A percentile compares a stretch with the other conserved stretches of the same genome.
Evolutionary conservation across 2,888 invertebrate genomes (phyloP).

Genomic region (Heliconius hortense): DNA sequence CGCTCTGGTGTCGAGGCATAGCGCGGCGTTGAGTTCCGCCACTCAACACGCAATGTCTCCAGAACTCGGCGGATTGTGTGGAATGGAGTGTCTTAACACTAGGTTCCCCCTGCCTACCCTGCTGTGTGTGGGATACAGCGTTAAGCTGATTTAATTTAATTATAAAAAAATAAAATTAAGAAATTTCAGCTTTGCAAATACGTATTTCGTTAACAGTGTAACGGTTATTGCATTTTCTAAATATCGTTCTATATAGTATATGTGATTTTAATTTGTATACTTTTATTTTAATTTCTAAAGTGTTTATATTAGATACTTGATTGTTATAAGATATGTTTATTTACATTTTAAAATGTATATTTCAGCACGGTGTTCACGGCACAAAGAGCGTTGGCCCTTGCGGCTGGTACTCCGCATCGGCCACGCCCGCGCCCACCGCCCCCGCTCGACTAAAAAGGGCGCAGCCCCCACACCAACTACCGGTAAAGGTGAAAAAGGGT

Average conservation of each 20-base stretch:
- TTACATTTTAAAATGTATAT: slow-evolving; percentile 37
- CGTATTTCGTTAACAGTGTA: no score
- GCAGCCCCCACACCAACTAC: slow-evolving; percentile 73
- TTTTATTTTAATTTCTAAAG: not conserved
- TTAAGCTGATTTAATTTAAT: not conserved
- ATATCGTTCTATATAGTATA: no score
- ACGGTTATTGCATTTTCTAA: no score
- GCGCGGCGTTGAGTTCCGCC: no score
- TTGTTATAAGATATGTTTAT: not conserved
- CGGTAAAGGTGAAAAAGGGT: slow-evolving; percentile 51
- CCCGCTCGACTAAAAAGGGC: slow-evolving; percentile 74
- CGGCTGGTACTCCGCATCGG: slow-evolving; percentile 79
- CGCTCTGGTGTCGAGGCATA: no score
- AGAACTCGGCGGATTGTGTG: no score
- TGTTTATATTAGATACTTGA: not conserved
- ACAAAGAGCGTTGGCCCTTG: slow-evolving; percentile 75
- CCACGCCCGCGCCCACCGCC: slow-evolving; percentile 74
- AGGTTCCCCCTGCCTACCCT: no score
- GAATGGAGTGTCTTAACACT: no score
- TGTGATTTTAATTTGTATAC: no score
- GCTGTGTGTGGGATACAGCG: no score
- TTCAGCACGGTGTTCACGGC: slow-evolving; percentile 75
- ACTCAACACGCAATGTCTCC: no score
- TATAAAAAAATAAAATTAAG: not conserved
- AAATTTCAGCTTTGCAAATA: not conserved